Percentiles rank a stretch among this genome's conserved stretches.
These are phyloP conservation scores for Typhlichthys eigenmanni DNA, from an alignment of 2,797 vertebrate genomes.

Conservation along the genomic window DNA sequence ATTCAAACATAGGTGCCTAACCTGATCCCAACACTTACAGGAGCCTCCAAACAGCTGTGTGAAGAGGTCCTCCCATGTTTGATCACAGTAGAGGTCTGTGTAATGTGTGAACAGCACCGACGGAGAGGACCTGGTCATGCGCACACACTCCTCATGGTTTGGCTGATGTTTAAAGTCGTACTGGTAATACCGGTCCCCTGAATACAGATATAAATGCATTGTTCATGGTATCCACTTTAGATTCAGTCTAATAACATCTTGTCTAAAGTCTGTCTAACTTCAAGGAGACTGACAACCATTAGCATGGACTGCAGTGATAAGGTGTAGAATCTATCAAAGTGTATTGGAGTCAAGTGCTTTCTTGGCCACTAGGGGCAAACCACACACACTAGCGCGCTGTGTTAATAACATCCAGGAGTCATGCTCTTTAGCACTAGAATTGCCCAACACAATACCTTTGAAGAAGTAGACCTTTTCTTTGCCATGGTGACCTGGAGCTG, in stretches of 20 bases:
- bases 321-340: too few species aligned
- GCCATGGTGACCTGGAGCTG: conserved; percentile 78
- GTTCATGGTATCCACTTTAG: not conserved
- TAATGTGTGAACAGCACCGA: conserved; percentile 85
- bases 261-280: too few species aligned
- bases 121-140: conserved; percentile 74
- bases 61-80: conserved; percentile 79
- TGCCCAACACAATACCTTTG: conserved; percentile 79
- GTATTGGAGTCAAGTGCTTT: too few species aligned
- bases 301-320: too few species aligned
- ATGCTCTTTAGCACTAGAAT: not conserved
- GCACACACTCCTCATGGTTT: conserved; percentile 80
- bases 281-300: too few species aligned
- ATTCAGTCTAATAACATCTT: too few species aligned
- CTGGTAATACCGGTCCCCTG: conserved; percentile 86
- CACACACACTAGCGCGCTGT: not conserved
- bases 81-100: conserved; percentile 78
- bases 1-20: not conserved
- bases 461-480: conserved; percentile 93
- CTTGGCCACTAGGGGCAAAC: too few species aligned
- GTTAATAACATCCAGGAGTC: not conserved
- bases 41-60: conserved; percentile 75
- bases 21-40: conserved; percentile 47
- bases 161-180: conserved; percentile 91
- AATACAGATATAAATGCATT: conserved; percentile 4